phyloP scores from a whole-genome alignment of 92 coral and sea anemone genomes.

The Porites evermanni region DNA sequence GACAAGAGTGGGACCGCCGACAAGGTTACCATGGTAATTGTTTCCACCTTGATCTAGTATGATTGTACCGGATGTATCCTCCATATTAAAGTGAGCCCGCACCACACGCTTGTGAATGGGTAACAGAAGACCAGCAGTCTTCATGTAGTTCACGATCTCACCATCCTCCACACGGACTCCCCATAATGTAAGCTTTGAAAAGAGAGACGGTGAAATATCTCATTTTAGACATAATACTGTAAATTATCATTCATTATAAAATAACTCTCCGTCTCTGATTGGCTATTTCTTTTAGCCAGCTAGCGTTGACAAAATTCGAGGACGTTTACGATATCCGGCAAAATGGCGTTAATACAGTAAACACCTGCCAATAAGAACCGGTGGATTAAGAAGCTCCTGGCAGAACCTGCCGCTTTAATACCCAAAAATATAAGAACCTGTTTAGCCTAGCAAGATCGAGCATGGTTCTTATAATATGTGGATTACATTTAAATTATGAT shows the following conservation, averaged over 20 bases:
- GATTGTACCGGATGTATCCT: slow-evolving; percentile 61
- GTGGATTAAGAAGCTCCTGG: no score
- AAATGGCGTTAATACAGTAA: no score
- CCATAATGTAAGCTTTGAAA: slow-evolving; percentile 83
- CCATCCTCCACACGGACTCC: slow-evolving; percentile 78
- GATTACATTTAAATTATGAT: no score
- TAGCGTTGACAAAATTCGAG: no score
- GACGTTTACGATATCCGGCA: no score
- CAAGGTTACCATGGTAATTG: slow-evolving; percentile 78
- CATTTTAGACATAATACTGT: background rate
- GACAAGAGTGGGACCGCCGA: slow-evolving; percentile 80
- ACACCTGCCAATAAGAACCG: no score
- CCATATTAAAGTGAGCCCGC: slow-evolving; percentile 93
- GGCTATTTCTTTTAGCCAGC: no score
- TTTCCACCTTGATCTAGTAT: slow-evolving; percentile 82
- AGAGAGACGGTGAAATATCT: no score
- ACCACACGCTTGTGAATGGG: slow-evolving; percentile 95
- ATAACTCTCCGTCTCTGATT: slow-evolving; percentile 78
- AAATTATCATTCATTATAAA: background rate
- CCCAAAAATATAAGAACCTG: no score
- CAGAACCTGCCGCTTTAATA: no score
- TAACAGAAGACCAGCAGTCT: slow-evolving; percentile 89
- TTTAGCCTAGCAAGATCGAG: no score
- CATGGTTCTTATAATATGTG: no score
- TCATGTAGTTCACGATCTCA: slow-evolving; percentile 88